Evolutionary conservation across 2,888 invertebrate genomes (phyloP).

Genomic region (Diarsia brunnea): DNA sequence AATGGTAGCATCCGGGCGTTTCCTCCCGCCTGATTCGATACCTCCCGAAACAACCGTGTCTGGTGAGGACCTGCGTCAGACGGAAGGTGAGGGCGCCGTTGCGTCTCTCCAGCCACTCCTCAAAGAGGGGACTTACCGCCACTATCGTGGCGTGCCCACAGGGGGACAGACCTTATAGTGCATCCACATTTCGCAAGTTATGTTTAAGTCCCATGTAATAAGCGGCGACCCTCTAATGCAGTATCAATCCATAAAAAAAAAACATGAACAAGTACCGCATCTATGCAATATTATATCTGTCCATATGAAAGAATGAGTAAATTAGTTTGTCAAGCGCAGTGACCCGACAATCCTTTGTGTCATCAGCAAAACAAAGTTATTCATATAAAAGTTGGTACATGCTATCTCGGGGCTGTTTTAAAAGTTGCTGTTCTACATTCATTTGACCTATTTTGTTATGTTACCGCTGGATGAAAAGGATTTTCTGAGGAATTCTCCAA

Average conservation of each 20-base stretch:
- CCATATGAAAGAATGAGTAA: conserved; percentile 59
- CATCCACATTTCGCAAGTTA: no score
- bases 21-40: no score
- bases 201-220: no score
- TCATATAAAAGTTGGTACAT: conserved; percentile 66
- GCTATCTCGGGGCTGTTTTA: conserved; percentile 65
- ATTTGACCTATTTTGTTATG: conserved; percentile 62
- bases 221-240: no score
- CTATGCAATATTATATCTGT: neutral
- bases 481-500: conserved; percentile 52
- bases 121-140: no score
- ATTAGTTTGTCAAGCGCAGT: conserved; percentile 70
- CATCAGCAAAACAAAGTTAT: conserved; percentile 72
- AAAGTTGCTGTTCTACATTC: conserved; percentile 62
- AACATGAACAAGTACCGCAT: neutral
- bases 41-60: no score
- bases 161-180: no score
- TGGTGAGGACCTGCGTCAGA: no score
- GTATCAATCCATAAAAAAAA: neutral
- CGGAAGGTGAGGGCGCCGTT: no score
- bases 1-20: no score
- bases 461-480: conserved; percentile 39
- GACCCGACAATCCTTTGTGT: conserved; percentile 70
- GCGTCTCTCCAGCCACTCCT: no score
- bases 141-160: no score